These are phyloP conservation scores for Hydropotes inermis DNA, from an alignment of 2,113 vertebrate genomes.

Conservation along the genomic window DNA sequence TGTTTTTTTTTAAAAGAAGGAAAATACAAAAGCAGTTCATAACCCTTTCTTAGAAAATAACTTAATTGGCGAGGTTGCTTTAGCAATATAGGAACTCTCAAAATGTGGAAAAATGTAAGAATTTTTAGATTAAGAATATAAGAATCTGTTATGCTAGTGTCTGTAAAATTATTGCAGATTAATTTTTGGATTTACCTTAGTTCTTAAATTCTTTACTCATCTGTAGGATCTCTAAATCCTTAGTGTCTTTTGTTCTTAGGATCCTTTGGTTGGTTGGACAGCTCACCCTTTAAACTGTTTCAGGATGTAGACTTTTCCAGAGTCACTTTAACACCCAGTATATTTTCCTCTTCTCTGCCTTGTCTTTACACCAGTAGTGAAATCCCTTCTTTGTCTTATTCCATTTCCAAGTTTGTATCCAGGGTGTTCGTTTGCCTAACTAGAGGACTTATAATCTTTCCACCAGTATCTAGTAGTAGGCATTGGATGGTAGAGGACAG, in stretches of 20 bases:
- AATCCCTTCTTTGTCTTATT: neutral
- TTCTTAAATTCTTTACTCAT: neutral
- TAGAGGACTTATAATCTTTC: neutral
- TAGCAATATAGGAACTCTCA: neutral
- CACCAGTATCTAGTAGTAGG: neutral
- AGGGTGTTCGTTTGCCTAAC: neutral
- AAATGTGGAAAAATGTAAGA: neutral
- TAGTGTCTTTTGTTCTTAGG: neutral
- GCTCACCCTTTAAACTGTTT: neutral
- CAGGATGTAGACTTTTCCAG: neutral
- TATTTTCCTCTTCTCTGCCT: neutral
- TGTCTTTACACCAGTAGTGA: neutral
- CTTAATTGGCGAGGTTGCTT: neutral
- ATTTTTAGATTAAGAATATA: neutral
- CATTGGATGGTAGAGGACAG: neutral
- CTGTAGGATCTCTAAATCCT: neutral
- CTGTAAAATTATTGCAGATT: neutral
- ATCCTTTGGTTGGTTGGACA: neutral
- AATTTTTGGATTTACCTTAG: constrained; percentile 5
- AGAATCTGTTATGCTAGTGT: neutral
- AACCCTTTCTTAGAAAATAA: neutral
- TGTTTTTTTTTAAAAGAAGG: neutral
- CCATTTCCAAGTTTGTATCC: neutral
- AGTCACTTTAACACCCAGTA: neutral
- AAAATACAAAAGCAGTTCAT: neutral